These are phyloP conservation scores for Dryobates pubescens DNA, from an alignment of 2,797 vertebrate genomes.

Conservation along the genomic window DNA sequence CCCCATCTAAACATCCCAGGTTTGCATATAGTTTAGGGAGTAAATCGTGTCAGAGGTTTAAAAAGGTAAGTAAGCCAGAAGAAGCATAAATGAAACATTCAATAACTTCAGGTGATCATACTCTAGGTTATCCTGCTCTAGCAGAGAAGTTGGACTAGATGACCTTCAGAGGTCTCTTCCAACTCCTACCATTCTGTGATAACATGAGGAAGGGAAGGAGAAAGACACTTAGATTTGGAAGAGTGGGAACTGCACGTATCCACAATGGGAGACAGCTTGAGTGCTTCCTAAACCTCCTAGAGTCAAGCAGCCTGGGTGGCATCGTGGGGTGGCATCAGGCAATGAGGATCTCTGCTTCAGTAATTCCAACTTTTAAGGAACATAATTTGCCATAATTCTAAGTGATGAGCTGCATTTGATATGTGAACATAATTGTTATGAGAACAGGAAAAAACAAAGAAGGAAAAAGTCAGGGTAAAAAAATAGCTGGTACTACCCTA, in stretches of 20 bases:
- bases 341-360: background rate
- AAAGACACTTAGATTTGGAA: background rate
- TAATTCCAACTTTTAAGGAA: background rate
- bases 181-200: no score
- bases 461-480: background rate
- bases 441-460: background rate
- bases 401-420: background rate
- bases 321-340: accelerated
- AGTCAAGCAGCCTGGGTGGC: background rate
- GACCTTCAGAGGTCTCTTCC: no score
- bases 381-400: background rate
- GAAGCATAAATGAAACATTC: background rate
- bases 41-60: background rate
- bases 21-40: background rate
- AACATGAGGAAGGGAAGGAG: background rate
- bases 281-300: background rate
- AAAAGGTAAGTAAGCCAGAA: background rate
- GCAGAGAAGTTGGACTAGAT: no score
- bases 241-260: background rate
- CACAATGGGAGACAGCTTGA: background rate
- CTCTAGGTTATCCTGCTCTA: no score
- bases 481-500: background rate
- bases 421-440: background rate
- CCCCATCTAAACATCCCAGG: background rate
- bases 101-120: no score